Percentiles rank a stretch among this genome's conserved stretches.
Conservation (phyloP, 2,888 invertebrate species). For the Elegia similella region DNA sequence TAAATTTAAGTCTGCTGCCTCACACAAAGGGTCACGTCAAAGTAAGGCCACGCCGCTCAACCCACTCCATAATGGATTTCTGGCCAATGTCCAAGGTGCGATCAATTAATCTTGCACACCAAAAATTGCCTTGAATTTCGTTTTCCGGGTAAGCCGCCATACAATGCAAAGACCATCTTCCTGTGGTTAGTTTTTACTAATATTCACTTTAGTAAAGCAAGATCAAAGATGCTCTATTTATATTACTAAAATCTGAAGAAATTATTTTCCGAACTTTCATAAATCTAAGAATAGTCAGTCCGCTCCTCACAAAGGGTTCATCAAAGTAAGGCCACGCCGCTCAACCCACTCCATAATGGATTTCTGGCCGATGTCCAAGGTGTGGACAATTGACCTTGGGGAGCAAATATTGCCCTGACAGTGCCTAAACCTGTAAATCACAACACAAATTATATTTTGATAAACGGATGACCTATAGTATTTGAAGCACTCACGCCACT, state of each 20-base stretch:
- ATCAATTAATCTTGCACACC: constrained; percentile 9
- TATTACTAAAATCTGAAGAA: too few species aligned
- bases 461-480: too few species aligned
- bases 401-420: not conserved
- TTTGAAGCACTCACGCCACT: too few species aligned
- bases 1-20: not conserved
- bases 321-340: constrained; percentile 15
- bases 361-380: constrained; percentile 15
- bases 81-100: constrained; percentile 11
- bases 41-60: constrained; percentile 13
- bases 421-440: too few species aligned
- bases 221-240: too few species aligned
- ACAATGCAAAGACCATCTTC: too few species aligned
- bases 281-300: not conserved
- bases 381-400: constrained; percentile 5
- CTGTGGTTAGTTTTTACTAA: too few species aligned
- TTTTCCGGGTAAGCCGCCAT: too few species aligned
- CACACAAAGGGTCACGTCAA: constrained; percentile 15
- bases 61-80: constrained; percentile 11
- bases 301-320: constrained; percentile 12
- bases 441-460: too few species aligned
- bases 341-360: constrained; percentile 9
- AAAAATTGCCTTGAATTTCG: not conserved
- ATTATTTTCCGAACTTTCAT: too few species aligned
- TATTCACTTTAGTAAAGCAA: too few species aligned